Evolutionary conservation across 2,888 invertebrate species (phyloP).

Genomic region (Drosophila nigricruria): DNA sequence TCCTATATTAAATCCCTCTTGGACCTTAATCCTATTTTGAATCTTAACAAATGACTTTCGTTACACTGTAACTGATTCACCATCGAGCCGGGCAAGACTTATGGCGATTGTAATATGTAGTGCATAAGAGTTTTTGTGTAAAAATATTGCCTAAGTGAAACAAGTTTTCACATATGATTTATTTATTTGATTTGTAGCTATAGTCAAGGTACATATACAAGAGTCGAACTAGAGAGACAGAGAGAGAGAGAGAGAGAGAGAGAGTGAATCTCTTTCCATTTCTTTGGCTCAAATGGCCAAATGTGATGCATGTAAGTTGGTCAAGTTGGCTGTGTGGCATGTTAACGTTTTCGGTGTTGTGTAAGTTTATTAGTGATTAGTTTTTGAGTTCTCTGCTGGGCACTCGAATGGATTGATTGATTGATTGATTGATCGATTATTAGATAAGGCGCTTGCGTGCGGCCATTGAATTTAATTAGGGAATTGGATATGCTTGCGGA

Average conservation of each 20-base stretch:
- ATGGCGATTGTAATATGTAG: conserved; percentile 62
- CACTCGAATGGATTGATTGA: conserved; percentile 59
- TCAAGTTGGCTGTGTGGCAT: conserved; percentile 35
- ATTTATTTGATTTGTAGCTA: conserved; percentile 69
- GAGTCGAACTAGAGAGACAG: neutral
- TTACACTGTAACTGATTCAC: conserved; percentile 27
- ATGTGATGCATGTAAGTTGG: conserved; percentile 11
- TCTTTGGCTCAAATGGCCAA: neutral
- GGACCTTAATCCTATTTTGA: neutral
- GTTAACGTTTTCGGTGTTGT: conserved; percentile 49
- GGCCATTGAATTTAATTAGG: conserved; percentile 44
- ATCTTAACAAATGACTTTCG: neutral
- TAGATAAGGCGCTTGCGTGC: conserved; percentile 36
- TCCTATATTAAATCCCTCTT: neutral
- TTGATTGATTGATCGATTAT: conserved; percentile 53
- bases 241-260: neutral
- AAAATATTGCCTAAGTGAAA: conserved; percentile 77
- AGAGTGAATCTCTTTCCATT: neutral
- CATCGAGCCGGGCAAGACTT: conserved; percentile 50
- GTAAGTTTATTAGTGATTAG: conserved; percentile 71
- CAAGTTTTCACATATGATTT: conserved; percentile 76
- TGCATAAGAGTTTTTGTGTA: conserved; percentile 59
- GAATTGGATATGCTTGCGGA: conserved; percentile 23
- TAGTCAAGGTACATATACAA: conserved; percentile 20
- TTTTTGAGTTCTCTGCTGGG: conserved; percentile 44